Evolutionary conservation across 1,140 invertebrate species (phyloP).

Genomic region (Periplaneta americana): DNA sequence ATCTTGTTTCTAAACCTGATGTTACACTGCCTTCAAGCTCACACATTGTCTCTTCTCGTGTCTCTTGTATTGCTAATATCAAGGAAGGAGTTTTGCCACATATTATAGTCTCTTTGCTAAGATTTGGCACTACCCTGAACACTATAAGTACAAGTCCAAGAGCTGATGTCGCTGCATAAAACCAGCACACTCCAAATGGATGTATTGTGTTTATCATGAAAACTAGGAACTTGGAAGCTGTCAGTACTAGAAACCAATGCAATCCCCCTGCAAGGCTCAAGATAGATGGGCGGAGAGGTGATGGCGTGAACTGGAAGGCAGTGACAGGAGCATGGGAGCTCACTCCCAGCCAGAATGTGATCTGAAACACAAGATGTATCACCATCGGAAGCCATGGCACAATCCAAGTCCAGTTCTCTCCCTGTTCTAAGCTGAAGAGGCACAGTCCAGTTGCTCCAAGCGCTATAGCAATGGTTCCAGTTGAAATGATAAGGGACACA

Average conservation of each 20-base stretch:
- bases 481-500: background rate
- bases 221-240: background rate
- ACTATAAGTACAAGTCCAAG: background rate
- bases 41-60: no score
- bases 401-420: background rate
- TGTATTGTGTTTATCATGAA: background rate
- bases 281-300: background rate
- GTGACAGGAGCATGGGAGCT: background rate
- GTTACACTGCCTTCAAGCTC: no score
- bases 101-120: no score
- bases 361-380: background rate
- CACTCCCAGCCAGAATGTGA: background rate
- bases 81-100: no score
- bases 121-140: background rate
- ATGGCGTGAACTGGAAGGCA: background rate
- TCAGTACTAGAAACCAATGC: background rate
- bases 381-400: background rate
- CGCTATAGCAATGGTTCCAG: background rate
- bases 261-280: background rate
- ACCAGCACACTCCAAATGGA: background rate
- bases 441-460: background rate
- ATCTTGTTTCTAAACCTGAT: no score
- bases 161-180: background rate
- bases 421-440: background rate
- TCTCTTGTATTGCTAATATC: no score